Base-by-base conservation (phyloP, 2,113 vertebrate species). In the Nesoenas mayeri region DNA sequence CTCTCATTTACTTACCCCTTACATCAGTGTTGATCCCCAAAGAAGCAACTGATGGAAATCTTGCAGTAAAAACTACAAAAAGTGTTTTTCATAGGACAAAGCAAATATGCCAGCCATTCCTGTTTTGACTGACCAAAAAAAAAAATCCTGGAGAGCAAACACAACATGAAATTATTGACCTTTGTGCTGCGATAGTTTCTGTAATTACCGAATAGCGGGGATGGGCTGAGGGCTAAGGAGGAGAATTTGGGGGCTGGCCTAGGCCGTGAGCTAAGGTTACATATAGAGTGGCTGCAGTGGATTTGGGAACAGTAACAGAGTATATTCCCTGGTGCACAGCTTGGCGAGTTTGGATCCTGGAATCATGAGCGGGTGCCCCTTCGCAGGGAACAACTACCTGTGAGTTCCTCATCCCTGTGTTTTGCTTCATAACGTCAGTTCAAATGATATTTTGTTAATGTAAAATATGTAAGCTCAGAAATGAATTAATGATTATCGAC, bases 321-420 rank as follows among this genome's bases (percentile, higher is more conserved):
- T 47, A 1, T 32, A 64, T 67, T 69, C 11, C 14, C 17, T 6
- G 3, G n/a, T n/a, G 40, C 1, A 3, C 54, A 77, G 85, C 51
- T 89, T 69, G 40, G 73, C 1, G 0, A 67, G 14, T 79, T 60
- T 78, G 36, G 91, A 93, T 64, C 73, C 67, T 91, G 84, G 61
- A 95, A 84, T 84, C 96, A 99, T 99, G 99, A 99, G 98, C 47
- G 98, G 98, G 89, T 99, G 99, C 91, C 99, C 99, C 5, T 99
- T 98, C 31, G 97, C 98, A 86, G 98, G 98, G 93, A 98, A 97
- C 94, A 98, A 92, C 83, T 97, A 98, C 77, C 96, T 97, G 99
- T 99, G 97, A 92, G 99, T 99, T 89, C 20, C 36, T 91, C 12
- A 1, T 86, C 31, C 70, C 56, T 91, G 20, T 75, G 12, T 57